Evolutionary conservation across 2,888 invertebrate species (phyloP), one percentile per base, ranked within the genome.

Genomic region (Amphipyra tragopoginis): DNA sequence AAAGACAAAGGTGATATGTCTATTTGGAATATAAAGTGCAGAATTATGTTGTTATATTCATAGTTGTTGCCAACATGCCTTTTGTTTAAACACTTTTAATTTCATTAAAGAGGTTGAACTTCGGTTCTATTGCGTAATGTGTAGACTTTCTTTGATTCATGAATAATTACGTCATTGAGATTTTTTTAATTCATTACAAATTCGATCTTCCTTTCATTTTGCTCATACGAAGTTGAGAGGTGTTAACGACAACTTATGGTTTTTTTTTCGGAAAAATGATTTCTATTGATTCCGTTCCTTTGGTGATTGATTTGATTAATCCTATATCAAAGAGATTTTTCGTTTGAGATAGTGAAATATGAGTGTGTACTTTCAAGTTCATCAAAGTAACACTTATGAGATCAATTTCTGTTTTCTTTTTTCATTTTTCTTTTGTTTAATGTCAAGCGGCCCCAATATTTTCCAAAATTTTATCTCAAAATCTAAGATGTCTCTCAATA

Each of bases 21-120:
- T 74, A 78, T 76, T 75, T 82, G 73, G 92, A 87, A 91, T 92
- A 79, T 87, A 90, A 92, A 92, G 83, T 83, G 84, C 80, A 21
- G 58, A 81, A 90, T 92, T 91, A 90, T 86, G 80, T 81, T 75
- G 74, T 82, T 83, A 57, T 72, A 67, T 71, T 75, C 67, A 67
- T 75, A 65, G 68, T 53, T 64, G 11, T 40, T 63, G 74, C 58
- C 67, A 66, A 71, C 65, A 63, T 51, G 68, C 52, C 65, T 60
- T 67, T 67, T 63, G 48, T 56, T 63, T 52, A 51, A 73, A 72
- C 72, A 79, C 75, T 82, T 67, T 79, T 78, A 77, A 75, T 82
- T 79, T 80, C 75, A 73, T 80, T 76, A 76, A 72, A 48, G 47
- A 53, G 60, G 70, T 73, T 76, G 69, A 75, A 75, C 67, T 74